phyloP scores from a whole-genome alignment of 2,113 vertebrate genomes.

The Prinia subflava region DNA sequence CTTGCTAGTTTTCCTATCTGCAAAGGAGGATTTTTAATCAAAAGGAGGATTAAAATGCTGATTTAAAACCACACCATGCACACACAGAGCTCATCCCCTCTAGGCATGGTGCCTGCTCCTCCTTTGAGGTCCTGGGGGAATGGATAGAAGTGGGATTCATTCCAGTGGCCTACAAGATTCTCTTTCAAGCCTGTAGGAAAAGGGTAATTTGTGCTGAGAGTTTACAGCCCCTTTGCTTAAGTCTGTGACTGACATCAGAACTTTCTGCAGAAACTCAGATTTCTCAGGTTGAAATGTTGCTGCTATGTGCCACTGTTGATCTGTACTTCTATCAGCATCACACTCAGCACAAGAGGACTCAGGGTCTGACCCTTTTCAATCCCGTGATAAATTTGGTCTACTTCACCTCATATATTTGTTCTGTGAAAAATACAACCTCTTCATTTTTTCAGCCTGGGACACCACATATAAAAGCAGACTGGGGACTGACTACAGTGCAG shows the following conservation, averaged over 20 bases:
- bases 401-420: background rate
- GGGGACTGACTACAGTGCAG: background rate
- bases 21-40: background rate
- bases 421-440: background rate
- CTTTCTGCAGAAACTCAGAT: background rate
- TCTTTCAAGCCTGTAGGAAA: background rate
- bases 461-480: background rate
- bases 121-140: background rate
- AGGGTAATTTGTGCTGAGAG: background rate
- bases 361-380: background rate
- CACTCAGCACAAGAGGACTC: background rate
- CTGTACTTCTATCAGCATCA: background rate
- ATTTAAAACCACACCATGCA: slow-evolving; percentile 12
- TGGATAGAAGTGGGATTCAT: background rate
- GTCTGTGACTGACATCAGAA: background rate
- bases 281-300: background rate
- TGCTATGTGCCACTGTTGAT: background rate
- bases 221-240: background rate
- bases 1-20: background rate
- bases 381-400: background rate
- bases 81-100: background rate
- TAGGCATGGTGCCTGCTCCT: background rate
- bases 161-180: background rate
- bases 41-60: slow-evolving; percentile 6
- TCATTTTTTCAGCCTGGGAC: background rate